Percentiles rank a stretch among this genome's conserved stretches.
phyloP scores from a whole-genome alignment of 2,888 invertebrate species.

The Phengaris alcon region DNA sequence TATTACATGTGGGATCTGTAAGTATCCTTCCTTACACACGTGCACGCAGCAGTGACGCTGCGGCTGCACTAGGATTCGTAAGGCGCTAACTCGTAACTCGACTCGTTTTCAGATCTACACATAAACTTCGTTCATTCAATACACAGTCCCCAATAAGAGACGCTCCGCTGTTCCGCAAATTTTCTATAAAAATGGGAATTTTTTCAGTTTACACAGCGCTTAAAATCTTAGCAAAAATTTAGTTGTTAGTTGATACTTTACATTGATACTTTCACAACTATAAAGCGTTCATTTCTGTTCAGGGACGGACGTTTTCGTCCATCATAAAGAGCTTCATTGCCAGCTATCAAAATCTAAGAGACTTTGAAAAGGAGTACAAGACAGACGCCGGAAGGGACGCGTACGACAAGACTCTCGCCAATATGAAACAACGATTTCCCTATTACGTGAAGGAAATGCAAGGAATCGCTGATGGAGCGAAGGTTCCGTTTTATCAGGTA shows the following conservation, averaged over 20 bases:
- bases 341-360: slow-evolving; percentile 80
- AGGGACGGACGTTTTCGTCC: slow-evolving; percentile 89
- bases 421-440: slow-evolving; percentile 85
- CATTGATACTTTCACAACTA: slow-evolving; percentile 14
- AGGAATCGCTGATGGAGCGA: slow-evolving; percentile 91
- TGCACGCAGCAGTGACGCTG: too few species aligned
- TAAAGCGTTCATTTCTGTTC: slow-evolving; percentile 40
- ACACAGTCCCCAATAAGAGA: too few species aligned
- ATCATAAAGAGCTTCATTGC: slow-evolving; percentile 86
- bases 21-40: too few species aligned
- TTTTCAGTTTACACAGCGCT: not conserved
- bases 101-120: too few species aligned
- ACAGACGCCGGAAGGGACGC: slow-evolving; percentile 83
- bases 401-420: slow-evolving; percentile 86
- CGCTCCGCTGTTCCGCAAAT: too few species aligned
- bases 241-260: too few species aligned
- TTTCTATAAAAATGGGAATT: too few species aligned
- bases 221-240: not conserved
- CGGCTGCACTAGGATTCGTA: too few species aligned
- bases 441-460: slow-evolving; percentile 90
- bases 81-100: too few species aligned
- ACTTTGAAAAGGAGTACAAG: slow-evolving; percentile 85
- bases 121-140: too few species aligned
- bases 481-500: slow-evolving; percentile 90
- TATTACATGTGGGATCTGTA: too few species aligned